phyloP scores from a whole-genome alignment of 2,797 vertebrate species.

The Orientallactaga sibirica region DNA sequence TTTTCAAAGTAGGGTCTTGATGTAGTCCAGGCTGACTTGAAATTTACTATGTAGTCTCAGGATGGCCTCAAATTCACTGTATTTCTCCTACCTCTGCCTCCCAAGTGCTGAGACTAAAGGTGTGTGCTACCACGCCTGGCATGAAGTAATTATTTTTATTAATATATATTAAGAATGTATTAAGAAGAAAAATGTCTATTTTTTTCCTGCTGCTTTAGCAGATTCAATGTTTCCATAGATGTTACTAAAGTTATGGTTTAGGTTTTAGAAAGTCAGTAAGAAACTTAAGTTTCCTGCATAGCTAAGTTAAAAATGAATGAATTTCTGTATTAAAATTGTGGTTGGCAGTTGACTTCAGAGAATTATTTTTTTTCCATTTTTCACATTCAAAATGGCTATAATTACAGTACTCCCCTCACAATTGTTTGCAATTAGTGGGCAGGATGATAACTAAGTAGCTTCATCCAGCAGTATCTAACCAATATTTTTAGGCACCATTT shows the following conservation, averaged over 20 bases:
- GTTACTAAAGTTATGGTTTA: not conserved
- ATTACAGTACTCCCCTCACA: not conserved
- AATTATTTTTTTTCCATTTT: not conserved
- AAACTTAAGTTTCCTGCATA: not conserved
- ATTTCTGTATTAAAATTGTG: not conserved
- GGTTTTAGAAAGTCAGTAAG: not conserved
- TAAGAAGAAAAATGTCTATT: not conserved
- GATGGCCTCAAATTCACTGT: too few species aligned
- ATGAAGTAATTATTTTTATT: not conserved
- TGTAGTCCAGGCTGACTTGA: too few species aligned
- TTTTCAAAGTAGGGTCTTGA: too few species aligned
- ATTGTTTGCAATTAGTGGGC: not conserved
- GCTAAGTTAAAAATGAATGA: not conserved
- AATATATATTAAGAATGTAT: not conserved
- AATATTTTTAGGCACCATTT: not conserved
- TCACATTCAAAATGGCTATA: not conserved
- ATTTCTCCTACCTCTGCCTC: too few species aligned
- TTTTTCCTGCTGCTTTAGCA: not conserved
- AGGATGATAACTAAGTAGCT: not conserved
- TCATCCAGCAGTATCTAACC: not conserved
- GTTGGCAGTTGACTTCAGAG: not conserved
- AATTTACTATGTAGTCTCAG: too few species aligned
- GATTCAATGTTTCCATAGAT: not conserved
- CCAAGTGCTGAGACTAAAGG: too few species aligned
- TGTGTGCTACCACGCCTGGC: too few species aligned